Conservation (phyloP, 2,888 invertebrate species). For the Hoplodrina blanda region DNA sequence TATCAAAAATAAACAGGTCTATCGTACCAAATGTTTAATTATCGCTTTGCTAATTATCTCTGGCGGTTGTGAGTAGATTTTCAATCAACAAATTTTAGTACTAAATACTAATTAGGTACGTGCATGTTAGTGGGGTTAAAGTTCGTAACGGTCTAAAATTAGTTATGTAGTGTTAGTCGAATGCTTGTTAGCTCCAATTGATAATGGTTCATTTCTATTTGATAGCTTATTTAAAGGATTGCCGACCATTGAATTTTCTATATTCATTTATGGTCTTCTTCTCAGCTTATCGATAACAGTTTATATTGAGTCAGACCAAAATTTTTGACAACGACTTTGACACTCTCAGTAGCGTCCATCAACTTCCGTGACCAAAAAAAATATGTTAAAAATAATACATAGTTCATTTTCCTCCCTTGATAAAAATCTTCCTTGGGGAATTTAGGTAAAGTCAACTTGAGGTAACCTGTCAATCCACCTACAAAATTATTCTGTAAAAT, state of each 20-base stretch:
- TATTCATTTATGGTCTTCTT: too few relatives aligned
- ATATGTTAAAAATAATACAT: too few relatives aligned
- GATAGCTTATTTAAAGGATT: not conserved
- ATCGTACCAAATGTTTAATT: constrained; percentile 6
- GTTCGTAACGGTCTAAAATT: constrained; percentile 23
- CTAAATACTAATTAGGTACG: constrained; percentile 20
- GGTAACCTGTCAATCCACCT: too few relatives aligned
- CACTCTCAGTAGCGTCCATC: too few relatives aligned
- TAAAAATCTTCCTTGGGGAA: too few relatives aligned
- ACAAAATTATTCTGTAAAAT: too few relatives aligned
- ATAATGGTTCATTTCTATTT: constrained; percentile 21
- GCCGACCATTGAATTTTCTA: not conserved
- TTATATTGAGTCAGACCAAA: too few relatives aligned
- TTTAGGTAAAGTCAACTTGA: too few relatives aligned
- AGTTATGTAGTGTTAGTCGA: constrained; percentile 13
- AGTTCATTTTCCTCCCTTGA: too few relatives aligned
- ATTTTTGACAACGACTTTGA: too few relatives aligned
- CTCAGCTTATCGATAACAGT: too few relatives aligned
- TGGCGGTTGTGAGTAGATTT: constrained; percentile 3
- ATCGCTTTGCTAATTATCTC: constrained; percentile 13
- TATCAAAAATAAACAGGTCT: not conserved
- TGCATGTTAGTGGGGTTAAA: constrained; percentile 29
- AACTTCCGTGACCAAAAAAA: too few relatives aligned
- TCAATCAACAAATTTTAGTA: constrained; percentile 24
- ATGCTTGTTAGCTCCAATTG: constrained; percentile 7